Conservation (phyloP, 37 sponge, comb jelly and placozoan species). For the Ianthella basta region DNA sequence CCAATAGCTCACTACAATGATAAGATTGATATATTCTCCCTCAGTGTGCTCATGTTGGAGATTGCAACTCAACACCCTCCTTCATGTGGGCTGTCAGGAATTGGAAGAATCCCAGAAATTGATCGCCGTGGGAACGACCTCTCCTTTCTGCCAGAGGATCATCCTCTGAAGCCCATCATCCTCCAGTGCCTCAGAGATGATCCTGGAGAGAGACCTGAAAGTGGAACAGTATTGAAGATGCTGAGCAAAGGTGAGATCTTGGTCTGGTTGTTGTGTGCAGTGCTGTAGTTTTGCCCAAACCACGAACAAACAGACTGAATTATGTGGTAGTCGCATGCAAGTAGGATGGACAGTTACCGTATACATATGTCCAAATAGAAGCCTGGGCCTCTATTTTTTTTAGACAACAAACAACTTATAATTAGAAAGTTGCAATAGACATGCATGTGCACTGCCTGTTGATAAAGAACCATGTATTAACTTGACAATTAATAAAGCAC, state of each 20-base stretch:
- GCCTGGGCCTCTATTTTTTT: too few relatives aligned
- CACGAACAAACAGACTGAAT: too few relatives aligned
- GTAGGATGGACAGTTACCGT: too few relatives aligned
- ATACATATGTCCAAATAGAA: too few relatives aligned
- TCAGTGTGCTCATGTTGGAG: conserved; percentile 8
- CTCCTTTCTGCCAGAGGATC: conserved; percentile 7
- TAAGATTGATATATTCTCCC: conserved; percentile 17
- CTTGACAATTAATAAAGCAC: too few relatives aligned
- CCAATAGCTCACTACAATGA: neutral
- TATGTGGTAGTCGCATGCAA: too few relatives aligned
- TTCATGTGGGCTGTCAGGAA: neutral
- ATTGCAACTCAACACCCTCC: conserved; percentile 7
- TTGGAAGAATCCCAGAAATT: neutral
- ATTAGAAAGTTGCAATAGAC: too few relatives aligned
- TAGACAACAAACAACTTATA: too few relatives aligned
- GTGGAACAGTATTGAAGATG: neutral
- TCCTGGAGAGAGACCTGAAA: conserved; percentile 3
- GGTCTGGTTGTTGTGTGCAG: too few relatives aligned
- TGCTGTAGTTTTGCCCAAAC: too few relatives aligned
- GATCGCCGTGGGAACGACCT: conserved; percentile 1
- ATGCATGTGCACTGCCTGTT: too few relatives aligned
- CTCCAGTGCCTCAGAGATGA: conserved; percentile 4
- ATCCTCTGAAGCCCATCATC: conserved; percentile 37
- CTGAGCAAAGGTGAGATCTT: neutral
- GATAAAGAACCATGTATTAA: too few relatives aligned